Base-by-base conservation (phyloP, 2,888 invertebrate genomes). In the Lochmaea crataegi region DNA sequence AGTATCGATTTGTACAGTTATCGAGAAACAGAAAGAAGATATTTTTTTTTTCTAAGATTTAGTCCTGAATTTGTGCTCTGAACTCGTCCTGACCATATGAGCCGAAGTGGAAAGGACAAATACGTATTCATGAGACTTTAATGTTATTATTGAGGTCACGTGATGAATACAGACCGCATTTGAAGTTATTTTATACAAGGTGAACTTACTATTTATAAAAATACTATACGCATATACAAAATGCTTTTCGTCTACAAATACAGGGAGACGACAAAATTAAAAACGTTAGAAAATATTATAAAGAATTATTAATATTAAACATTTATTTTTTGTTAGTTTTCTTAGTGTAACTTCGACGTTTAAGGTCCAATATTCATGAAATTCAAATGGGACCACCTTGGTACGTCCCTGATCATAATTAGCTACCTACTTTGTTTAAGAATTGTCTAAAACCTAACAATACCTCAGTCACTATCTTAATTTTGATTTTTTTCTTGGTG, bases 141-240 rank as follows among this genome's bases (percentile, higher is more conserved):
- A 82, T 81, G 81, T 83, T 82, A 80, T 82, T 83, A 84, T 84
- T 84, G 83, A 82, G 84, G 84, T 84, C 84, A 83, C 82, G 82
- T 83, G 82, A 78, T 80, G 76, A 74, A 72, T 79, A 80, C 76
- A 74, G 75, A 68, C 75, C 73, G 77, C 72, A 83, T 83, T 82
- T 82, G 82, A 80, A 79, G 78, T 60, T 65, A 41, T 45, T 65
- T 41, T 64, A 45, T 74, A 71, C 71, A 71, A 48, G 67, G 74
- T 74, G 71, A 41, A 26, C 32, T 64, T 32, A 60, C 42, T 10
- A n/a, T 11, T 48, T 38, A 12, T 32, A n/a, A 66, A 61, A 10
- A 61, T n/a, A n/a, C n/a, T n/a, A n/a, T n/a, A n/a, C n/a, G n/a
- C n/a, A n/a, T n/a, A n/a, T n/a, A n/a, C n/a, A n/a, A n/a, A n/a